Percentiles rank a stretch among this genome's conserved stretches.
phyloP scores from a whole-genome alignment of 2,888 invertebrate species.

The Dione juno region DNA sequence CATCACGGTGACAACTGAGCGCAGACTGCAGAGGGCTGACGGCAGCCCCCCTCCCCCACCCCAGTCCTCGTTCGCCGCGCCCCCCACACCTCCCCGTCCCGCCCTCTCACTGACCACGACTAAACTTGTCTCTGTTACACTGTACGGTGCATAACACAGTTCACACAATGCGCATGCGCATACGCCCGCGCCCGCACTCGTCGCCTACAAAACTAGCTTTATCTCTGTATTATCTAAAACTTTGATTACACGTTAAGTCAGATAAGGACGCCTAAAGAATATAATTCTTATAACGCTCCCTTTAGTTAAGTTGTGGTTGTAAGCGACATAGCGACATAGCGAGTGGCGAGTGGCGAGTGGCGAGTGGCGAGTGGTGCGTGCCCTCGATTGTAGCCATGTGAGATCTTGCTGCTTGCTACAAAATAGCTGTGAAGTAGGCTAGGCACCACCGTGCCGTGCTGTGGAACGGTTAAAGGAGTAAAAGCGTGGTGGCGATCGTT shows the following conservation, averaged over 20 bases:
- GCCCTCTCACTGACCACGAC: conserved; percentile 31
- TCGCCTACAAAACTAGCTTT: conserved; percentile 28
- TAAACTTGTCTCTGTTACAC: conserved; percentile 35
- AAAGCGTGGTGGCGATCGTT: conserved; percentile 43
- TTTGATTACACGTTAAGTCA: background rate
- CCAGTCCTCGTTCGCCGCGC: conserved; percentile 25
- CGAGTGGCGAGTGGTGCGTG: background rate
- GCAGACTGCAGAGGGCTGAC: conserved; percentile 33
- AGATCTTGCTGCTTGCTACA: background rate
- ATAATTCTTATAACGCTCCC: background rate
- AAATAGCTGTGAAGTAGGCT: background rate
- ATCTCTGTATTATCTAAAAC: background rate
- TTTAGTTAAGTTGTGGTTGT: background rate
- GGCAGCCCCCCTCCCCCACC: background rate
- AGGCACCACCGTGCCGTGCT: background rate
- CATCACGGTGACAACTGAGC: conserved; percentile 61
- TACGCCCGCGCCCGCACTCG: conserved; percentile 20
- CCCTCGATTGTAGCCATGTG: background rate
- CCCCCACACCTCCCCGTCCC: conserved; percentile 33
- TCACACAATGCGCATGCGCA: background rate
- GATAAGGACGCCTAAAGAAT: background rate
- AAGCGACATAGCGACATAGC: background rate
- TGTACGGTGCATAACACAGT: background rate
- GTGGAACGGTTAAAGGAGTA: conserved; percentile 36
- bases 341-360: too few relatives aligned